Evolutionary conservation across 2,888 invertebrate species (phyloP).

Genomic region (Argyra leucocephala): DNA sequence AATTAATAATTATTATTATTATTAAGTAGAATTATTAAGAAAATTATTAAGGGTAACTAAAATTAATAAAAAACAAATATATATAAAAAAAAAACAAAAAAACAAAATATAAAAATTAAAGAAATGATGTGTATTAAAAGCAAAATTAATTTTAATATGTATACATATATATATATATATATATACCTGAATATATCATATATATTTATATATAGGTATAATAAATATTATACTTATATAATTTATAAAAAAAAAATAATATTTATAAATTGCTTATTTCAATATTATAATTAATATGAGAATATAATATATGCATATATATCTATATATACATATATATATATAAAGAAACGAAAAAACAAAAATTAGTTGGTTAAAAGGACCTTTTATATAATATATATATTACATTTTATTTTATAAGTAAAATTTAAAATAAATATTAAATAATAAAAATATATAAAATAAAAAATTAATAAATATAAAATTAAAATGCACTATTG

Average conservation of each 20-base stretch:
- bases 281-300: background rate
- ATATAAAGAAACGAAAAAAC: background rate
- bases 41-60: background rate
- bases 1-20: background rate
- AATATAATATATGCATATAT: background rate
- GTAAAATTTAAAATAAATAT: background rate
- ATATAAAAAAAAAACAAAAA: too few relatives aligned
- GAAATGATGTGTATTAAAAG: too few relatives aligned
- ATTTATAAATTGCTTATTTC: background rate
- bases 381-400: constrained; percentile 8
- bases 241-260: too few relatives aligned
- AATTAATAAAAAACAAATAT: too few relatives aligned
- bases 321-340: too few relatives aligned
- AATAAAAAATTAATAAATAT: background rate
- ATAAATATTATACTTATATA: too few relatives aligned
- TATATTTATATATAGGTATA: background rate
- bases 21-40: background rate
- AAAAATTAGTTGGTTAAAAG: constrained; percentile 12
- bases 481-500: too few relatives aligned
- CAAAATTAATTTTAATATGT: too few relatives aligned
- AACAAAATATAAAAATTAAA: too few relatives aligned
- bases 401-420: too few relatives aligned
- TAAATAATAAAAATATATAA: background rate
- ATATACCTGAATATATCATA: too few relatives aligned
- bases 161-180: too few relatives aligned